Evolutionary conservation across 2,113 vertebrate species (phyloP), one percentile per base, ranked within the genome.

Genomic region (Fukomys damarensis): DNA sequence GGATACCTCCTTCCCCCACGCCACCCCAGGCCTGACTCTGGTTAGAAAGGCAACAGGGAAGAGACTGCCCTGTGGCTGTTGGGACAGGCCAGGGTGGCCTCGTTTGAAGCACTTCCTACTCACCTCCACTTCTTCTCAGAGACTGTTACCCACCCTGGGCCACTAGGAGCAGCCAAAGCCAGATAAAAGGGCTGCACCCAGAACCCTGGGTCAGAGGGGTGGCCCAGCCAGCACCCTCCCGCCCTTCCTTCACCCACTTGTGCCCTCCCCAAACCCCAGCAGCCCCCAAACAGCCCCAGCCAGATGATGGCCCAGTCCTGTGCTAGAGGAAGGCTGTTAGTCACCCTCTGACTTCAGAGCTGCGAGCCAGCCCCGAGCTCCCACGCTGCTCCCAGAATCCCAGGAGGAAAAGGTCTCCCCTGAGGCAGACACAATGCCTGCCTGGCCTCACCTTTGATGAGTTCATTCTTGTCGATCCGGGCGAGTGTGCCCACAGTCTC

Each of bases 391-490:
- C 22, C 58, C 28, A 0, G 46, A 35, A 24, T 0, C 19, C 59
- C 35, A 6, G 4, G 83, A n/a, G n/a, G n/a, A n/a, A n/a, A n/a
- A n/a, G n/a, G n/a, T n/a, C n/a, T n/a, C 68, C 17, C 74, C 22
- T 2, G 24, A n/a, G 63, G 26, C 58, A 65, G 32, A 16, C 8
- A 3, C 26, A 1, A 56, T n/a, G 59, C 35, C 49, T 41, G 1
- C 80, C 24, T 49, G 0, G 54, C 35, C 98, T 98, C 91, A 99
- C 98, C 87, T 41, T 93, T 96, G 80, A 94, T 84, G 1, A 98
- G 80, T 28, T 95, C 97, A 52, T 81, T 86, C 24, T 14, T 79
- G 35, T 94, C 93, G 0, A 35, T 3, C 63, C 85, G 79, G 35
- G 38, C 6, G 0, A 97, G 58, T 0, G 12, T 79, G 0, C 19